Base-by-base conservation (phyloP, 2,888 invertebrate species). In the Bembecia ichneumoniformis region DNA sequence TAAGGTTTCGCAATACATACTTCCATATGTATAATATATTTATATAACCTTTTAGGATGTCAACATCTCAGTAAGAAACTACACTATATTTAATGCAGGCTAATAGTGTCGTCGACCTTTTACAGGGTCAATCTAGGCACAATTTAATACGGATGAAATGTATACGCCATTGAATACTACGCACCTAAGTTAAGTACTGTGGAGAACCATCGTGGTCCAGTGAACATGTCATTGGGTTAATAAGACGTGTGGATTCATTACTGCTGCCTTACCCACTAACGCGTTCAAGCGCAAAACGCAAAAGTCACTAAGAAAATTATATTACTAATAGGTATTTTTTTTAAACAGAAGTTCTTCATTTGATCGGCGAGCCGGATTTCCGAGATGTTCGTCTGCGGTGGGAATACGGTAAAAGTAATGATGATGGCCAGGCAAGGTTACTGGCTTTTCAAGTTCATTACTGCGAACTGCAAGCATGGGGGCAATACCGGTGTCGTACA, bases 401-500 rank as follows among this genome's bases (percentile, higher is more conserved):
- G 92, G 90, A 91, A 62, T 89, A 88, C 53, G 89, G 89, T 2
- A 61, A 62, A 35, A 68, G 58, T 13, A 77, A 78, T 3, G 79
- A 77, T 13, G 76, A 73, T 43, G 65, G 74, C 55, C 57, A 66
- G 53, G 79, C 88, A 46, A 86, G 86, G 56, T 71, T 89, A 43
- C 78, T 89, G 57, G 90, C 90, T 13, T 93, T 92, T 77, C 91
- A 91, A 72, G 89, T 94, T 44, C 90, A 91, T 65, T 94, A 93
- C 74, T 94, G 94, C 74, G 94, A 94, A 70, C 76, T 94, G 55
- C 94, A 94, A 72, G 90, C 92, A 13, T 94, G 93, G 91, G 94
- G 94, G 13, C 90, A 92, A 47, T 93, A 93, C 64, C 88, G 94
- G 51, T 94, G 94, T 68, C 88, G 92, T 58, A 90, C 91, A 47